phyloP scores from a whole-genome alignment of 2,888 invertebrate genomes.

The Eugnorisma glareosa region DNA sequence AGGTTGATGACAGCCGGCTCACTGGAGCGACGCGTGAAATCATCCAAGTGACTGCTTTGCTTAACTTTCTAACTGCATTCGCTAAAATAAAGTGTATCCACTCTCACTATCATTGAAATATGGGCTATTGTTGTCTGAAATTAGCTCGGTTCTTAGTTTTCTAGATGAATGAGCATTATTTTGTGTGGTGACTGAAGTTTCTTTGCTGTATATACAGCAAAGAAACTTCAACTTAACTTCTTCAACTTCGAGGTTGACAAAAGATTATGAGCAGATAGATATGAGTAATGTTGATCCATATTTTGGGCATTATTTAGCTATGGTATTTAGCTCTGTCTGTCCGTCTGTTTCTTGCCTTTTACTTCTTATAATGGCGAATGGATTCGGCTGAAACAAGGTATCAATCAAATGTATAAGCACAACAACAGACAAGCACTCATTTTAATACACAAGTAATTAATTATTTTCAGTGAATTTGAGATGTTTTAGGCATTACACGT shows the following conservation, averaged over 20 bases:
- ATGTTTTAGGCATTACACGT: background rate
- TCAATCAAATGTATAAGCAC: background rate
- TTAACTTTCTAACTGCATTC: conserved; percentile 45
- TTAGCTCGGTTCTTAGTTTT: background rate
- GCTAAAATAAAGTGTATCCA: conserved; percentile 12
- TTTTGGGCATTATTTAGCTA: background rate
- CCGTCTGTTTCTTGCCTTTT: too few species aligned
- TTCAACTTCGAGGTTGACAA: background rate
- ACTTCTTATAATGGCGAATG: background rate
- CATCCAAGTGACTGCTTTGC: conserved; percentile 3
- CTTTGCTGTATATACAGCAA: background rate
- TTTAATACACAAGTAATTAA: background rate
- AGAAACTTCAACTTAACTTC: too few species aligned
- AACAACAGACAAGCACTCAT: background rate
- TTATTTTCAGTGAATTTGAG: conserved; percentile 9
- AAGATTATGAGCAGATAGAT: background rate
- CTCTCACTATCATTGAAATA: conserved; percentile 26
- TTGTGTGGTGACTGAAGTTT: background rate
- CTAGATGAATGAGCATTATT: background rate
- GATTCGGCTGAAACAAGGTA: background rate
- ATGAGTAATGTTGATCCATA: background rate
- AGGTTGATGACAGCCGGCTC: conserved; percentile 29
- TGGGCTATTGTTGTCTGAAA: conserved; percentile 16
- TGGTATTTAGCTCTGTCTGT: too few species aligned
- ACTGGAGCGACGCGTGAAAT: conserved; percentile 44